Percentiles rank a stretch among this genome's conserved stretches.
Conservation (phyloP, 2,888 invertebrate genomes). For the Scaeva pyrastri region DNA sequence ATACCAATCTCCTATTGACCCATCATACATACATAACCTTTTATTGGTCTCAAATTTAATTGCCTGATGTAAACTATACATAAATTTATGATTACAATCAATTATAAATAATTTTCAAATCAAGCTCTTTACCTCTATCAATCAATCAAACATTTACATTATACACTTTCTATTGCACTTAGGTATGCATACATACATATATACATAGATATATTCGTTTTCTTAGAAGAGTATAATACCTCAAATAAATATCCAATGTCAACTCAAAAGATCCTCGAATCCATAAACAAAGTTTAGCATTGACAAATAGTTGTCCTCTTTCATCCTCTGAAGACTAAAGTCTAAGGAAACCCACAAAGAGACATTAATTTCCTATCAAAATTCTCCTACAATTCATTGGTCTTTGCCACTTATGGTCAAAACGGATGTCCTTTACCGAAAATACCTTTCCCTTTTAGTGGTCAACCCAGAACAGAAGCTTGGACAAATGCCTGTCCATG, state of each 20-base stretch:
- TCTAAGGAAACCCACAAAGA: conserved; percentile 23
- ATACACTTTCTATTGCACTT: too few species aligned
- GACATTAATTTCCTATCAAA: conserved; percentile 68
- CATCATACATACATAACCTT: too few species aligned
- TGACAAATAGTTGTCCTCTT: conserved; percentile 48
- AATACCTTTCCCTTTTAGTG: conserved; percentile 63
- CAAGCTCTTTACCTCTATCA: too few species aligned
- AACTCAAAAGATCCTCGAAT: conserved; percentile 8
- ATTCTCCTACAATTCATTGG: conserved; percentile 68
- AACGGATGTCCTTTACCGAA: conserved; percentile 61
- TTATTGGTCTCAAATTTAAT: too few species aligned
- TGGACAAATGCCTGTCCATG: conserved; percentile 33
- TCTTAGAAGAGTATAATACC: background rate
- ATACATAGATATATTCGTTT: too few species aligned
- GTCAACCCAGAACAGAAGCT: conserved; percentile 16
- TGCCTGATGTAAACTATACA: too few species aligned
- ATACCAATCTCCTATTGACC: too few species aligned
- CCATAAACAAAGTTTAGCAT: conserved; percentile 28
- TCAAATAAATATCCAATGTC: conserved; percentile 13
- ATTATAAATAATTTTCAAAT: too few species aligned
- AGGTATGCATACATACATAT: too few species aligned
- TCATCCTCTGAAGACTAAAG: too few species aligned
- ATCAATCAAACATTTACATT: too few species aligned
- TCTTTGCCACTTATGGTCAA: conserved; percentile 65
- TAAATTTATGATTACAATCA: too few species aligned